Evolutionary conservation across 92 coral and sea anemone species (phyloP).

Genomic region (Palythoa caribaeorum): DNA sequence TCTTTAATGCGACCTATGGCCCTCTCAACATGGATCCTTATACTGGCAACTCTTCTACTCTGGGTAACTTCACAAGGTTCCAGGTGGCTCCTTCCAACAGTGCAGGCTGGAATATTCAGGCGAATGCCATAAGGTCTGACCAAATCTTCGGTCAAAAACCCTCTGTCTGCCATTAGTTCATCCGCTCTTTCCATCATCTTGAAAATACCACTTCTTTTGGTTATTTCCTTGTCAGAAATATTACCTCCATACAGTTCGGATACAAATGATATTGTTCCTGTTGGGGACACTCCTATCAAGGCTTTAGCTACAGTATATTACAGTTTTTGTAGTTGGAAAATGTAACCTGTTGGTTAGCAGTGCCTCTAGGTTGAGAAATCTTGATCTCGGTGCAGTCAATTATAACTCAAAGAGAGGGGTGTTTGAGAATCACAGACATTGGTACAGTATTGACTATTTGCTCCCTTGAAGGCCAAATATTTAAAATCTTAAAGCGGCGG

Average conservation of each 20-base stretch:
- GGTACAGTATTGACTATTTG: not conserved
- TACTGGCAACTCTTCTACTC: slow-evolving; percentile 45
- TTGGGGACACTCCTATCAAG: slow-evolving; percentile 33
- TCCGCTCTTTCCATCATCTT: slow-evolving; percentile 39
- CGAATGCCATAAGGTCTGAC: slow-evolving; percentile 33
- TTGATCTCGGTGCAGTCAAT: slow-evolving; percentile 50
- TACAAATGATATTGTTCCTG: slow-evolving; percentile 48
- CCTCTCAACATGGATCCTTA: slow-evolving; percentile 39
- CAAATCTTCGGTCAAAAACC: slow-evolving; percentile 44
- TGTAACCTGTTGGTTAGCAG: slow-evolving; percentile 2
- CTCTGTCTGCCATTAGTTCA: slow-evolving; percentile 50
- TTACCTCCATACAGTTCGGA: slow-evolving; percentile 58
- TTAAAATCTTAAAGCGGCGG: not conserved
- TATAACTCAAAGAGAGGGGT: not conserved
- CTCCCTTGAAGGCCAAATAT: slow-evolving; percentile 52
- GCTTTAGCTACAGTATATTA: slow-evolving; percentile 38
- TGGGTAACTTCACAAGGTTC: slow-evolving; percentile 52
- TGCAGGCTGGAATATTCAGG: slow-evolving; percentile 45
- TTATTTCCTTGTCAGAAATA: slow-evolving; percentile 48
- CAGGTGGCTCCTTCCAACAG: slow-evolving; percentile 43
- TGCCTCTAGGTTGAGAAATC: slow-evolving; percentile 21
- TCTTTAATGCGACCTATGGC: slow-evolving; percentile 28
- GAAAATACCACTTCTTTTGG: slow-evolving; percentile 47
- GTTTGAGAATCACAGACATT: not conserved
- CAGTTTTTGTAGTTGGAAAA: slow-evolving; percentile 51